phyloP scores from a whole-genome alignment of 2,888 invertebrate genomes.

The Ephialtes manifestator region DNA sequence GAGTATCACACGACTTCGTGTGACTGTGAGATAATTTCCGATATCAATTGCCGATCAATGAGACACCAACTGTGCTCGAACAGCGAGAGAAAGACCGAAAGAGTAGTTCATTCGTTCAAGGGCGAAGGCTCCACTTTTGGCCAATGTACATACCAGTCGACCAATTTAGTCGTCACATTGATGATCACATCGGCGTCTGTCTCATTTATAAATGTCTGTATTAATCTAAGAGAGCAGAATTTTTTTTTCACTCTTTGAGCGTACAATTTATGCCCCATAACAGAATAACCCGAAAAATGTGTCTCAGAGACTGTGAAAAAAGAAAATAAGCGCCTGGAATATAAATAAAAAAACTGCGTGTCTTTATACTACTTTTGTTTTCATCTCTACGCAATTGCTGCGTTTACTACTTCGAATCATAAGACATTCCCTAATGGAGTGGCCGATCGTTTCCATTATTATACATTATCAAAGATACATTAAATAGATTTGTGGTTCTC shows the following conservation, averaged over 20 bases:
- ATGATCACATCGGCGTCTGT: conserved; percentile 39
- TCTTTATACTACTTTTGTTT: too few relatives aligned
- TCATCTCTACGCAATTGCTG: too few relatives aligned
- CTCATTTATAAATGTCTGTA: conserved; percentile 36
- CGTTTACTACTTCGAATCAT: too few relatives aligned
- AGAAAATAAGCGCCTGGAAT: background rate
- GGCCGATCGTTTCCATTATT: too few relatives aligned
- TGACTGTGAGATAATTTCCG: conserved; percentile 26
- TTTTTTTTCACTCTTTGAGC: background rate
- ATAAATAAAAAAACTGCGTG: background rate
- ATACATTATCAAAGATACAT: too few relatives aligned
- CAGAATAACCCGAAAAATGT: background rate
- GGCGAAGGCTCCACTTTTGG: conserved; percentile 43
- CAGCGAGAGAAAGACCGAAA: background rate
- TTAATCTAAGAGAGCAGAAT: conserved; percentile 20
- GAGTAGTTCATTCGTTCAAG: conserved; percentile 30
- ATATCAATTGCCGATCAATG: conserved; percentile 48
- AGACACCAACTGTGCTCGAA: conserved; percentile 19
- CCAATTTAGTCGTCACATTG: conserved; percentile 46
- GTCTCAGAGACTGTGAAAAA: background rate
- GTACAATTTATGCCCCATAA: conserved; percentile 10
- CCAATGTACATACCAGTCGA: conserved; percentile 1
- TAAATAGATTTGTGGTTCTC: too few relatives aligned
- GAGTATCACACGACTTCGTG: background rate
- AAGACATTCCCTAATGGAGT: too few relatives aligned